Percentiles rank a stretch among this genome's conserved stretches.
Conservation (phyloP, 2,888 invertebrate species). For the Argyresthia goedartella region DNA sequence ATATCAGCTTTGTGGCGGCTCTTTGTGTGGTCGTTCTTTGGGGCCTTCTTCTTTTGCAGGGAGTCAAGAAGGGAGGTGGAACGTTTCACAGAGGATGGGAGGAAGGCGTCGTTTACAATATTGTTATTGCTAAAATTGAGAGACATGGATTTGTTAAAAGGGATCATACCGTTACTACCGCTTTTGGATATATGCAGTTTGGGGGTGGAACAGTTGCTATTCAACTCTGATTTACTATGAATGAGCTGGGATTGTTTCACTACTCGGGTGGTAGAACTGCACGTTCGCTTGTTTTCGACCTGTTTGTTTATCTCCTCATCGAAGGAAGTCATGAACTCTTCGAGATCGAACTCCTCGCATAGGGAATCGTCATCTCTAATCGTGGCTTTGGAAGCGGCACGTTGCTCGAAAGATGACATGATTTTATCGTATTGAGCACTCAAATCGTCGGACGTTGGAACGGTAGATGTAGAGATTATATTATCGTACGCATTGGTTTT, state of each 20-base stretch:
- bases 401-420: constrained; percentile 63
- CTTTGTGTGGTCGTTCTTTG: constrained; percentile 42
- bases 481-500: constrained; percentile 24
- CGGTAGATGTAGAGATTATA: constrained; percentile 17
- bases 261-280: constrained; percentile 61
- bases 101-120: constrained; percentile 52
- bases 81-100: constrained; percentile 66
- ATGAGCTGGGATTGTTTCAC: constrained; percentile 44
- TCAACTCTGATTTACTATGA: constrained; percentile 41
- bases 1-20: constrained; percentile 57
- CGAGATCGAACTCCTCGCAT: constrained; percentile 73
- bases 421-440: constrained; percentile 65
- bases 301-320: constrained; percentile 72
- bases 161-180: constrained; percentile 39
- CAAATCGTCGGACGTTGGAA: constrained; percentile 42
- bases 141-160: constrained; percentile 67
- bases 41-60: constrained; percentile 48
- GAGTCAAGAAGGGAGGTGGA: constrained; percentile 70
- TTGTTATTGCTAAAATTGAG: constrained; percentile 71
- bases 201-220: constrained; percentile 44
- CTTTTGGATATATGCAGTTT: constrained; percentile 25
- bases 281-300: constrained; percentile 55
- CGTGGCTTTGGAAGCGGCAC: constrained; percentile 55
- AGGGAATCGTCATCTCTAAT: constrained; percentile 63
- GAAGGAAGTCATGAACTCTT: constrained; percentile 77